Evolutionary conservation across 2,797 vertebrate genomes (phyloP), one percentile per base, ranked within the genome.

Genomic region (Rhinella marina): DNA sequence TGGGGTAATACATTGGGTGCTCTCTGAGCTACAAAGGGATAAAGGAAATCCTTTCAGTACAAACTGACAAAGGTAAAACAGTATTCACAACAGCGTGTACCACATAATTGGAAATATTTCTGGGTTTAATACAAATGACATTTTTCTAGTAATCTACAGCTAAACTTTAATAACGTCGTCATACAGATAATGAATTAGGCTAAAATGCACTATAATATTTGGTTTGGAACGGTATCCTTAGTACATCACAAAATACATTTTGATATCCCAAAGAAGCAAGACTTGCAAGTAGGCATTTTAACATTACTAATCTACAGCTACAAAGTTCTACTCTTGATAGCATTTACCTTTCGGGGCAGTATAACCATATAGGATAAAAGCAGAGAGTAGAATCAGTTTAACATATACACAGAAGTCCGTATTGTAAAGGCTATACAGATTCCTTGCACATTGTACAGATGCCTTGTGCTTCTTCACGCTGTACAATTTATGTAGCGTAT

Each of bases 191-290:
- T 96, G 97, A 95, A 96, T 96, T 95, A 95, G 96, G 96, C 96
- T 97, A 97, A 97, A 97, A 97, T 97, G 96, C 95, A 97, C 96
- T 97, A 96, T 96, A 96, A 96, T 97, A 97, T 97, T 97, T 97
- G 97, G 96, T 97, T 96, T 96, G 96, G 96, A 97, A 96, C 96
- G 94, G 95, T 96, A 96, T 97, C 95, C 96, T 97, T 96, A 96
- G 95, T 97, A 97, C 96, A 97, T 97, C 97, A 97, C 97, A 97
- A 97, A 97, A 97, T 97, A 97, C 96, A 96, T 96, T 96, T 96
- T 96, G 94, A 97, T 97, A 97, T 97, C 96, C 96, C 96, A 96
- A 97, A 97, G 96, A 97, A 97, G 96, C 96, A 96, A 97, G 96
- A 97, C 96, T 97, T 97, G 96, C 96, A 96, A 97, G 96, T 96